Evolutionary conservation across 2,888 invertebrate species (phyloP), one percentile per base, ranked within the genome.

Genomic region (Epirrita christyi): DNA sequence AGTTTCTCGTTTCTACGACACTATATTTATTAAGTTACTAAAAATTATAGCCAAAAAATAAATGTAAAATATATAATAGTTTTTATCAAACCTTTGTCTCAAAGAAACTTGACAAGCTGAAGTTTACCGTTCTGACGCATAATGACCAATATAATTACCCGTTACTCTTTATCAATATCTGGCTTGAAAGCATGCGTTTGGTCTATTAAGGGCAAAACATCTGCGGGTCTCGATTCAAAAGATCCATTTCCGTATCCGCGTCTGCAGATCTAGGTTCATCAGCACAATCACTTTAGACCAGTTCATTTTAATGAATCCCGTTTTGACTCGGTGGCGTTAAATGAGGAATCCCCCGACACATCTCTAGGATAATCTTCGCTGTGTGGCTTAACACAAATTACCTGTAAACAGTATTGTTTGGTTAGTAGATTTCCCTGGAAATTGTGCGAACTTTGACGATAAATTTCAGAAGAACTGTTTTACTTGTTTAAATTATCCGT

Each of bases 221-320:
- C 36, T 6, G n/a, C 6, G 10, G n/a, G 11, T 36, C 10, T 36
- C n/a, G n/a, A 6, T 36, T 7, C 8, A 32, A 36, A 11, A 10
- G 14, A 40, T 14, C 2, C 4, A 21, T 13, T 45, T 50, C 50
- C 55, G 50, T 50, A 50, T 50, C 45, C 48, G 43, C 38, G 41
- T 7, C 9, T 15, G 2, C 0, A 9, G n/a, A n/a, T 21, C 3
- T 13, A 11, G 27, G 34, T 41, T 40, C 6, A 36, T 9, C 36
- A 6, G 10, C 14, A n/a, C 6, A 42, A 9, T 32, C 52, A 57
- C 57, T 53, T 41, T 32, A 7, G 14, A 43, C 46, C 34, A 48
- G 52, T 86, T 80, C 79, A 75, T 80, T 82, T 80, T 85, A 84
- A 86, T 85, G 80, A 86, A 85, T 80, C 78, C 80, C 71, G 74